These are phyloP conservation scores for Bombus soroeensis DNA, from an alignment of 1,140 invertebrate genomes.

Conservation along the genomic window DNA sequence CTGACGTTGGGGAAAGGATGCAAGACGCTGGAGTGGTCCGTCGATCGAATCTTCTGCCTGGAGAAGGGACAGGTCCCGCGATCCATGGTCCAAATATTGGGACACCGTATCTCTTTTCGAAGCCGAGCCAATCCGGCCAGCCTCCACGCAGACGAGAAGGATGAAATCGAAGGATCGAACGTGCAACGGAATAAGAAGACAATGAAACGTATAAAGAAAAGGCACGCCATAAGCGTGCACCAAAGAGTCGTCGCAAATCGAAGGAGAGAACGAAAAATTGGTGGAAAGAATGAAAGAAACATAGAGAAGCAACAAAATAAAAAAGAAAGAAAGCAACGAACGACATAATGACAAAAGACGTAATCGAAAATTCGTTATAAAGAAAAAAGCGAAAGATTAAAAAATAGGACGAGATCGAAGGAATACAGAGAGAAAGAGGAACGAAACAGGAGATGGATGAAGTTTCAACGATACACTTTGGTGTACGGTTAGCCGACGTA, in stretches of 20 bases:
- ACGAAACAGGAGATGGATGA: not conserved
- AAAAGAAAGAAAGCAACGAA: not conserved
- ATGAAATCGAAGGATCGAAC: not conserved
- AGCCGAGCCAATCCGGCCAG: conserved; percentile 8
- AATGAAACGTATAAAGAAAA: not conserved
- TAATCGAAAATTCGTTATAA: not conserved
- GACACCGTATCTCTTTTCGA: conserved; percentile 69
- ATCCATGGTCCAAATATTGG: conserved; percentile 78
- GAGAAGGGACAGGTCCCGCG: conserved; percentile 61
- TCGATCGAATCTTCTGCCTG: conserved; percentile 58
- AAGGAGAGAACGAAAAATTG: no score
- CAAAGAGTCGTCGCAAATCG: no score
- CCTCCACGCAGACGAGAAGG: conserved; percentile 16
- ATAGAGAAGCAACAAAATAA: not conserved
- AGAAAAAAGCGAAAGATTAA: not conserved
- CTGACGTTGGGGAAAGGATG: conserved; percentile 32
- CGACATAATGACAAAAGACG: not conserved
- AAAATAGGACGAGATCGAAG: not conserved
- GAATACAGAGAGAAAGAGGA: not conserved
- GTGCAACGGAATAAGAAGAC: conserved; percentile 4
- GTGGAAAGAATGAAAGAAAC: not conserved
- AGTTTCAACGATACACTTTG: conserved; percentile 36
- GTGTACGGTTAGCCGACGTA: conserved; percentile 4
- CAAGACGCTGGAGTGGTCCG: conserved; percentile 37
- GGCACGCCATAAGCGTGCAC: not conserved